Base-by-base conservation (phyloP, 2,797 vertebrate genomes). In the Chaetophractus vellerosus region DNA sequence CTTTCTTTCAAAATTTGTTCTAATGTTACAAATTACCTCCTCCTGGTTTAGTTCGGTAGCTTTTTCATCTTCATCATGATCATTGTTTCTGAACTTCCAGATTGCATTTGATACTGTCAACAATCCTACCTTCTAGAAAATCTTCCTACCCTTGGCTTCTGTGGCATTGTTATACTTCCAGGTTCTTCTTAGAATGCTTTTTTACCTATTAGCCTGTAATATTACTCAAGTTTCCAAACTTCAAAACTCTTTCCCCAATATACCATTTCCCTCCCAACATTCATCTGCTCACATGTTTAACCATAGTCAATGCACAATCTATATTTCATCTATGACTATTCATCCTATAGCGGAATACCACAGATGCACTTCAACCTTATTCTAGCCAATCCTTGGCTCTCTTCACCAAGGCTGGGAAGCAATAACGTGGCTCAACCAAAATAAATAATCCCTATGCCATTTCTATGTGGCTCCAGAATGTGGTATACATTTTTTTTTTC, bases 1-100 rank as follows among this genome's bases (percentile, higher is more conserved):
- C 19, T 95, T 94, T 38, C 48, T 89, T 95, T 91, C 52, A 90
- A 95, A 96, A 91, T 93, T 71, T n/a, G 72, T n/a, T 75, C 81
- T 80, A 71, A 85, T 7, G 4, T 69, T 93, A 95, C 12, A 74
- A 90, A 93, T 57, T 55, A 96, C 69, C 59, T 52, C 57, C 68
- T 88, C 55, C 33, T 74, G 57, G 24, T 86, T 81, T 90, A 90
- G 26, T 75, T 88, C 48, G 75, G 64, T 5, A 61, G 55, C 93
- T 48, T 95, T 96, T 86, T 87, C 87, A 95, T 68, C 88, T 94
- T 68, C 85, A 88, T 12, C 4, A 57, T 10, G 45, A 9, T 84
- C n/a, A 63, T 4, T 90, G 28, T 88, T 96, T 90, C 57, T 90
- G 23, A 95, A 94, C 81, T 93, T 55, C 6, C 28, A 92, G 36